A percentile compares a stretch with the other conserved stretches of the same genome.
Conservation (phyloP, 2,113 vertebrate species). For the Nematolebias whitei region DNA sequence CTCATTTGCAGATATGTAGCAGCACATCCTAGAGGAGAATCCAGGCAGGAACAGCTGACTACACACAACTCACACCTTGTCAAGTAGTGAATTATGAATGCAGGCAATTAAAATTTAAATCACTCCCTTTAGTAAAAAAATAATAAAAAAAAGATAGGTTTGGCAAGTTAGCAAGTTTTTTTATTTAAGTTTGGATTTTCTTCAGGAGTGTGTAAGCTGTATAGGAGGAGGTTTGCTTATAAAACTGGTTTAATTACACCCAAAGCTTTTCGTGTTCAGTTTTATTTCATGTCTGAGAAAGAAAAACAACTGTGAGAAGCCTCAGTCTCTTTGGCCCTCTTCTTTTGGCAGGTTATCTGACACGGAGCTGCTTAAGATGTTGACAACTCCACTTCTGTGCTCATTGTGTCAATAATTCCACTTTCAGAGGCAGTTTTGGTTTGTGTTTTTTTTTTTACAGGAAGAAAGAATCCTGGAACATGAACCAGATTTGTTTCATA, state of each 20-base stretch:
- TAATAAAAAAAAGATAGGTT: slow-evolving; percentile 45
- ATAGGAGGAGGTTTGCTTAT: slow-evolving; percentile 26
- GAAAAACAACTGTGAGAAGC: slow-evolving; percentile 13
- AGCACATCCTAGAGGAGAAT: slow-evolving; percentile 65
- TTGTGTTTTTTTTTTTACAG: neutral
- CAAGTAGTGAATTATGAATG: slow-evolving; percentile 63
- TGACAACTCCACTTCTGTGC: slow-evolving; percentile 62
- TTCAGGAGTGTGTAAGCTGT: slow-evolving; percentile 23
- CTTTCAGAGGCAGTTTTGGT: slow-evolving; percentile 19
- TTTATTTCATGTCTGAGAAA: slow-evolving; percentile 23
- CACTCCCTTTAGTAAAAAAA: slow-evolving; percentile 43
- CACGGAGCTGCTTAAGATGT: slow-evolving; percentile 44
- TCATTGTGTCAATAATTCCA: slow-evolving; percentile 58
- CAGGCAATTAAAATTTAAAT: slow-evolving; percentile 65
- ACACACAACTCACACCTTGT: slow-evolving; percentile 48
- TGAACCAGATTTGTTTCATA: slow-evolving; percentile 22
- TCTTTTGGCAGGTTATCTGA: slow-evolving; percentile 46
- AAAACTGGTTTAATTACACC: slow-evolving; percentile 22
- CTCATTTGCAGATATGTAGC: slow-evolving; percentile 33
- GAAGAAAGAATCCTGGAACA: slow-evolving; percentile 30
- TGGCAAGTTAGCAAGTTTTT: slow-evolving; percentile 42
- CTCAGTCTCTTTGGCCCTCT: slow-evolving; percentile 39
- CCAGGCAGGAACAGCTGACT: slow-evolving; percentile 60
- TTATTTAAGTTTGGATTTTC: slow-evolving; percentile 35
- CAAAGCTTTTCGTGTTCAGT: slow-evolving; percentile 11